Conservation (phyloP, 2,888 invertebrate species). For the Epinotia brunnichana region DNA sequence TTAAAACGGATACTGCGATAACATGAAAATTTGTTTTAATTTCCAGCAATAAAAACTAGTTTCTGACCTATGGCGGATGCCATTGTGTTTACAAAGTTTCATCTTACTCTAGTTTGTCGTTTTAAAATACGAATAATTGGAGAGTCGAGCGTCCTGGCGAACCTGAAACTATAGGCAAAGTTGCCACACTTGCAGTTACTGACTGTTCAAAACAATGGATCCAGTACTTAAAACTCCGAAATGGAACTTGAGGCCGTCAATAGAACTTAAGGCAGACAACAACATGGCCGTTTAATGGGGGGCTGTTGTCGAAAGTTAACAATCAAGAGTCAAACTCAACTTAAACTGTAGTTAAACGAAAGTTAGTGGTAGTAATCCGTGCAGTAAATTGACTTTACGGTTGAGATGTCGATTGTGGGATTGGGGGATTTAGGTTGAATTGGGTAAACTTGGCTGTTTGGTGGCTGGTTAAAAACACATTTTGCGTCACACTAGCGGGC, state of each 20-base stretch:
- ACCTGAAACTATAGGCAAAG: too few species aligned
- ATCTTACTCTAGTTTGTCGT: too few species aligned
- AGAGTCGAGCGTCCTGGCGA: too few species aligned
- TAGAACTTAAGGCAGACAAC: slow-evolving; percentile 28
- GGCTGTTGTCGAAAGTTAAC: slow-evolving; percentile 42
- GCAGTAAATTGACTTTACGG: slow-evolving; percentile 40
- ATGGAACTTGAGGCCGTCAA: slow-evolving; percentile 35
- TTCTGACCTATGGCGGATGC: too few species aligned
- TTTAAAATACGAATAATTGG: too few species aligned
- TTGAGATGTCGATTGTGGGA: slow-evolving; percentile 35
- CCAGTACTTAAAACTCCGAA: slow-evolving; percentile 27
- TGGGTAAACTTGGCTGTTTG: slow-evolving; percentile 2
- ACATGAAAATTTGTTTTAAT: too few species aligned
- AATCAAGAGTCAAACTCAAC: slow-evolving; percentile 32
- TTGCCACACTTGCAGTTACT: not conserved
- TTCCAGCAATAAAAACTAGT: too few species aligned
- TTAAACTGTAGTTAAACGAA: slow-evolving; percentile 42
- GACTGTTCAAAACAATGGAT: not conserved
- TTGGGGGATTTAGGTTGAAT: slow-evolving; percentile 20
- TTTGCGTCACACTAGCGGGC: not conserved
- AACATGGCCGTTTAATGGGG: slow-evolving; percentile 30
- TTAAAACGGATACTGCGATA: too few species aligned
- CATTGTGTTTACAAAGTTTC: too few species aligned
- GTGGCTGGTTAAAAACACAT: slow-evolving; percentile 1
- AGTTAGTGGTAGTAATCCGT: slow-evolving; percentile 44